phyloP scores from a whole-genome alignment of 1,140 invertebrate genomes.

The Drosophila prosaltans region DNA sequence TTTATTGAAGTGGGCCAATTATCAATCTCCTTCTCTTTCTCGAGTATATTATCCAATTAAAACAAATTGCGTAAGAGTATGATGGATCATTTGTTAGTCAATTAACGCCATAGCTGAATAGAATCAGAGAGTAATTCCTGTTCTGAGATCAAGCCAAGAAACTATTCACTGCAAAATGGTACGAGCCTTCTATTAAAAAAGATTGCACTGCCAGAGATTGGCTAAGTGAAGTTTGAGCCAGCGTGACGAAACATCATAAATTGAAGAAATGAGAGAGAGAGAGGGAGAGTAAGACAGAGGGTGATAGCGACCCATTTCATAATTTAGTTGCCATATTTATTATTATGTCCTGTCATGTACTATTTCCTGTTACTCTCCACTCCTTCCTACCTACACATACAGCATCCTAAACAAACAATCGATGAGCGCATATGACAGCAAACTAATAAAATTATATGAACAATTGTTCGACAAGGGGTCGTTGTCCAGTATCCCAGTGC shows the following conservation, averaged over 20 bases:
- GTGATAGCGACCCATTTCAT: constrained; percentile 45
- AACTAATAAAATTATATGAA: constrained; percentile 60
- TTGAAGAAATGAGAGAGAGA: not conserved
- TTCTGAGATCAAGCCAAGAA: not conserved
- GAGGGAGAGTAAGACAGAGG: constrained; percentile 9
- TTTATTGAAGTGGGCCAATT: not conserved
- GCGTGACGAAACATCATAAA: constrained; percentile 18
- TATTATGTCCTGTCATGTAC: constrained; percentile 74
- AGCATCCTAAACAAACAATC: constrained; percentile 73
- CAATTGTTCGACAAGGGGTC: constrained; percentile 33
- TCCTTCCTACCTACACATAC: constrained; percentile 5
- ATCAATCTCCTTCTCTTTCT: not conserved
- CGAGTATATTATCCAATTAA: constrained; percentile 3
- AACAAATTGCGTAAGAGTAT: not conserved
- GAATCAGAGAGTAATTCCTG: not conserved
- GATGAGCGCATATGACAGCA: constrained; percentile 55
- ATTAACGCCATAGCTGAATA: not conserved
- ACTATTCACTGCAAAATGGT: not conserved
- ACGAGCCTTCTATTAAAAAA: constrained; percentile 7
- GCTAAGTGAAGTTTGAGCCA: not conserved
- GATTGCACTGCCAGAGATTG: not conserved
- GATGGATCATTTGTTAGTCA: not conserved
- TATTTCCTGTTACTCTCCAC: constrained; percentile 23
- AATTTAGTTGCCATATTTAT: constrained; percentile 79
- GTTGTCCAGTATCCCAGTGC: constrained; percentile 7